Percentiles rank a stretch among this genome's conserved stretches.
These are phyloP conservation scores for Ecliptopera silaceata DNA, from an alignment of 2,888 invertebrate genomes.

Conservation along the genomic window DNA sequence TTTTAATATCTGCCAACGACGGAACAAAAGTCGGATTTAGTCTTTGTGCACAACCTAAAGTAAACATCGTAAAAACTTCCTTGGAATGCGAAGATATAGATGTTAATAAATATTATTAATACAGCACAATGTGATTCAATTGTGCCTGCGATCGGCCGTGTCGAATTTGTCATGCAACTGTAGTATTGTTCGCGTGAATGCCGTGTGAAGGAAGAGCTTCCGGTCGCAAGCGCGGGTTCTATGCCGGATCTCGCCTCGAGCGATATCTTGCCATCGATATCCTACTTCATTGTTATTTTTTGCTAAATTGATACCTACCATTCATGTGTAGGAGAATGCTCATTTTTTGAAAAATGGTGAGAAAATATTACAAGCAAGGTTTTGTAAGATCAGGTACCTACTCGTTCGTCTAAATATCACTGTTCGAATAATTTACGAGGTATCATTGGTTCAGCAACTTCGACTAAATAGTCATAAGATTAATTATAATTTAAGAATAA, in stretches of 20 bases:
- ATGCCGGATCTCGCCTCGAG: slow-evolving; percentile 65
- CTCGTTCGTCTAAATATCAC: background rate
- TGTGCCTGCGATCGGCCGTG: slow-evolving; percentile 68
- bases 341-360: slow-evolving; percentile 39
- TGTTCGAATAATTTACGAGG: too few relatives aligned
- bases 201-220: slow-evolving; percentile 78
- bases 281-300: slow-evolving; percentile 63
- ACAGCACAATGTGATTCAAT: slow-evolving; percentile 62
- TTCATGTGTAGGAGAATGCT: slow-evolving; percentile 34
- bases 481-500: too few relatives aligned
- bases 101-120: slow-evolving; percentile 79
- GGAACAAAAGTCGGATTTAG: slow-evolving; percentile 77
- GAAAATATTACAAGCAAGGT: slow-evolving; percentile 4
- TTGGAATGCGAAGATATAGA: slow-evolving; percentile 42
- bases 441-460: too few relatives aligned
- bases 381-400: slow-evolving; percentile 1
- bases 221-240: slow-evolving; percentile 52
- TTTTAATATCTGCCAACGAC: slow-evolving; percentile 61
- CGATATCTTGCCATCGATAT: slow-evolving; percentile 74
- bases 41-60: slow-evolving; percentile 74
- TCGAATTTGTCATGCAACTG: slow-evolving; percentile 80
- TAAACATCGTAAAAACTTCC: slow-evolving; percentile 76
- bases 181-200: slow-evolving; percentile 69
- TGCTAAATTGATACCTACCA: slow-evolving; percentile 48
- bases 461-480: too few relatives aligned